These are phyloP conservation scores for Zosterops pallidus DNA, from an alignment of 2,113 vertebrate genomes.

Conservation along the genomic window DNA sequence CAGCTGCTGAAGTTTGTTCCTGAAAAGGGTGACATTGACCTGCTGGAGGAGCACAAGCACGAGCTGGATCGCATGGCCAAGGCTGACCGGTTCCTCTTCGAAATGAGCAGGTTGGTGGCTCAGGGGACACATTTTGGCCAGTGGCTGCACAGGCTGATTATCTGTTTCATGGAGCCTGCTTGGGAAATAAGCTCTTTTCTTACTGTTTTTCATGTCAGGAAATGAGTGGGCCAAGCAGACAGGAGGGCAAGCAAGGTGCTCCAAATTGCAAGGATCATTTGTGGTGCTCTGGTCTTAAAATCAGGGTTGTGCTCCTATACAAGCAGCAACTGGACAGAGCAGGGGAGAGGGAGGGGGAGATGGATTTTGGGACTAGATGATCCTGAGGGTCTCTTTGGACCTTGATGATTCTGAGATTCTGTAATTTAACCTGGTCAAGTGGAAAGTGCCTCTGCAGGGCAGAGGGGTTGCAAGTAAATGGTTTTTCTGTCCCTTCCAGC, in stretches of 20 bases:
- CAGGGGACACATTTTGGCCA: background rate
- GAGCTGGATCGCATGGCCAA: conserved; percentile 98
- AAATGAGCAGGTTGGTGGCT: conserved; percentile 93
- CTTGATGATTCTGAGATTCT: background rate
- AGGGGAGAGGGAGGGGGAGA: background rate
- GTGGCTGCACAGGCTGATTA: background rate
- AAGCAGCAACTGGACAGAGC: background rate
- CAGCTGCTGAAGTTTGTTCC: conserved; percentile 97
- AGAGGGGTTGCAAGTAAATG: background rate
- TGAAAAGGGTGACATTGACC: conserved; percentile 93
- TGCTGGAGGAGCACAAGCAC: conserved; percentile 95
- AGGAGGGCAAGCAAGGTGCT: background rate
- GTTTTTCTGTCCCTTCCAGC: background rate
- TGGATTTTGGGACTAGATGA: background rate
- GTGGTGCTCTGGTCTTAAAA: background rate
- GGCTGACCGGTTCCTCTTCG: conserved; percentile 95
- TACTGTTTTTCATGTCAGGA: background rate
- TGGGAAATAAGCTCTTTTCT: background rate
- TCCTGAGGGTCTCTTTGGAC: background rate
- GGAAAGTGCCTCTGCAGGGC: background rate
- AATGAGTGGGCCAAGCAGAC: background rate
- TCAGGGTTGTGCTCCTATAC: background rate
- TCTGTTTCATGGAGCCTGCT: background rate
- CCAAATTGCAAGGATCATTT: background rate
- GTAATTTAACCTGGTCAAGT: background rate